Evolutionary conservation across 2,113 vertebrate genomes (phyloP), one percentile per base, ranked within the genome.

Genomic region (Cyprinodon variegatus): DNA sequence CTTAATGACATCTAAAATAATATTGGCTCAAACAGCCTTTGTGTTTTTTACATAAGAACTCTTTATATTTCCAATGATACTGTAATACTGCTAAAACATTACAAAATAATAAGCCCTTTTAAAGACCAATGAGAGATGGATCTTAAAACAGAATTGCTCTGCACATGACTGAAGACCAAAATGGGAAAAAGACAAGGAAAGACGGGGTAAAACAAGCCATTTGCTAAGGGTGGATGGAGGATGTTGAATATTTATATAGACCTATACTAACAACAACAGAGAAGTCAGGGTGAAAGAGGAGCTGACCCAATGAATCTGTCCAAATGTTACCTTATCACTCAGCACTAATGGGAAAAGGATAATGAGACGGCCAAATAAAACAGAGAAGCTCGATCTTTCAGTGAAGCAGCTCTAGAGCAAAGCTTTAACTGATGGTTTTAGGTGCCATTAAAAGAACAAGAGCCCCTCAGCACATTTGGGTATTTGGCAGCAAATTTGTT

Each of bases 211-310:
- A 53, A 14, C 0, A 22, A 77, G 48, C 63, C 69, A 82, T 88
- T 86, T 86, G 72, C 60, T 70, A 60, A 72, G 74, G 64, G 87
- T 60, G 68, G 68, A 79, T 78, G 60, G 57, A 68, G 76, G 69
- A 53, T 63, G 41, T 61, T 82, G 74, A 84, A 75, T 75, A 87
- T 87, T 76, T 81, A 61, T 63, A 73, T 39, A 78, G 71, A 84
- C 72, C 65, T 72, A 74, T 66, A 29, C 69, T 88, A 70, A 79
- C 50, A 40, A 76, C 0, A n/a, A 14, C 17, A 70, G 37, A 48
- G 37, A 46, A 48, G 45, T 61, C 36, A 64, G 61, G 74, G 73
- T 61, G 75, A 80, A 71, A 72, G 65, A 67, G 75, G 45, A 67
- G 76, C 50, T 68, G 62, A 81, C 15, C 0, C 3, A 53, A 68